These are phyloP conservation scores for Oncorhynchus gorbuscha DNA, from an alignment of 2,113 vertebrate species.

Conservation along the genomic window DNA sequence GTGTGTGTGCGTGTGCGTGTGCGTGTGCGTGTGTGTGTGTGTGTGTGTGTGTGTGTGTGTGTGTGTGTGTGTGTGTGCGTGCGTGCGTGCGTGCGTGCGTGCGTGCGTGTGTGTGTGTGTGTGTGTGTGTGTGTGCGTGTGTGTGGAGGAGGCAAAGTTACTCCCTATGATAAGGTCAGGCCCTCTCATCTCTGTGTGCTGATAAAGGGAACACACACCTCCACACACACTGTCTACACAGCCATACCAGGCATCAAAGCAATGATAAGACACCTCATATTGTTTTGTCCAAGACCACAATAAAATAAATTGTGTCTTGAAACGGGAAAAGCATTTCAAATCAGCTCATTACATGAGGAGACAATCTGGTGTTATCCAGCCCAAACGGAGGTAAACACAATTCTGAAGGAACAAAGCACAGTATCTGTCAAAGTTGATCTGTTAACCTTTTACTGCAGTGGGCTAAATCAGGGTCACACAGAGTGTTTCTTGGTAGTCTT, in stretches of 20 bases:
- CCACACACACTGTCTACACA: slow-evolving; percentile 24
- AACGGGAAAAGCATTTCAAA: slow-evolving; percentile 14
- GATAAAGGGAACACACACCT: slow-evolving; percentile 44
- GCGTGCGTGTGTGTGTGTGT: background rate
- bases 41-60: background rate
- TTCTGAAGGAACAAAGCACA: slow-evolving; percentile 41
- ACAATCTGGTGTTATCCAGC: slow-evolving; percentile 51
- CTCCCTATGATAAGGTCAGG: slow-evolving; percentile 55
- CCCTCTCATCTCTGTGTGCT: slow-evolving; percentile 51
- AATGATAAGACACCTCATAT: slow-evolving; percentile 41
- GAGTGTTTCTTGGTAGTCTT: too few relatives aligned
- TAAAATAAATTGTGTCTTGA: slow-evolving; percentile 3
- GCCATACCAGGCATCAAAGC: slow-evolving; percentile 46
- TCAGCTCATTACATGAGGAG: slow-evolving; percentile 30
- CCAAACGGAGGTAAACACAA: slow-evolving; percentile 36
- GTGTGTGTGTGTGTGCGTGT: background rate
- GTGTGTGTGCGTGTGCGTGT: background rate
- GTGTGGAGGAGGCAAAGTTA: slow-evolving; percentile 24
- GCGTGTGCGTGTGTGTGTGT: background rate
- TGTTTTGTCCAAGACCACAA: slow-evolving; percentile 33
- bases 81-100: background rate
- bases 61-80: background rate
- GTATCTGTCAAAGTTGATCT: slow-evolving; percentile 59
- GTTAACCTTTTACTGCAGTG: slow-evolving; percentile 1
- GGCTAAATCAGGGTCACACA: too few relatives aligned